Base-by-base conservation (phyloP, 2,113 vertebrate genomes). In the Ochotona curzoniae region DNA sequence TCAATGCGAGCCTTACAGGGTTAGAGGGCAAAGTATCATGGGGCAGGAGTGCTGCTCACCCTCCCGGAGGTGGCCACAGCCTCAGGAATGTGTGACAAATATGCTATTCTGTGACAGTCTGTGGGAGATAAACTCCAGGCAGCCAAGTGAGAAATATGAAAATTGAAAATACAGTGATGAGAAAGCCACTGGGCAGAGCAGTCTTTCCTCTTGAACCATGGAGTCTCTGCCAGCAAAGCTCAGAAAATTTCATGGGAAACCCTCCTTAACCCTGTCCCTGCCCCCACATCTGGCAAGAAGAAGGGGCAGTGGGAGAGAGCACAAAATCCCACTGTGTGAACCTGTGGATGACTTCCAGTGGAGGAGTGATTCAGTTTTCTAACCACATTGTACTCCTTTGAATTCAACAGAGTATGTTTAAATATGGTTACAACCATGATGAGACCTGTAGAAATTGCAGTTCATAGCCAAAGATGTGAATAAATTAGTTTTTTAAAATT, bases 291-390 rank as follows among this genome's bases (percentile, higher is more conserved):
- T 44, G 38, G 38, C 38, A 44, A 44, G 38, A 44, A 4, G 38
- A 6, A 78, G n/a, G 67, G 21, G 21, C 0, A 1, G 35, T 4
- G 35, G 12, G 13, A 38, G 74, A 38, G n/a, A 26, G 0, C 0
- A 14, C 54, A 23, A 20, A 14, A 38, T 28, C 21, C 54, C 32
- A 13, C 8, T 54, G 8, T 21, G 49, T n/a, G 14, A 6, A 83
- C 70, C 25, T 23, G 4, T 18, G 75, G 18, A 15, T 30, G 28
- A 30, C 10, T 4, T 7, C 28, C 8, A 26, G 10, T 5, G 9
- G 25, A 57, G 57, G 32, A n/a, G 49, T n/a, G 28, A 57, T 32
- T 8, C 69, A 26, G 1, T 21, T 23, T 64, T 85, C 38, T 80
- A 32, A 32, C 80, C 15, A 17, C 30, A 12, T 5, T 23, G 51